Percentiles rank a stretch among this genome's conserved stretches.
These are phyloP conservation scores for Cephus cinctus DNA, from an alignment of 1,140 invertebrate species.

Conservation along the genomic window DNA sequence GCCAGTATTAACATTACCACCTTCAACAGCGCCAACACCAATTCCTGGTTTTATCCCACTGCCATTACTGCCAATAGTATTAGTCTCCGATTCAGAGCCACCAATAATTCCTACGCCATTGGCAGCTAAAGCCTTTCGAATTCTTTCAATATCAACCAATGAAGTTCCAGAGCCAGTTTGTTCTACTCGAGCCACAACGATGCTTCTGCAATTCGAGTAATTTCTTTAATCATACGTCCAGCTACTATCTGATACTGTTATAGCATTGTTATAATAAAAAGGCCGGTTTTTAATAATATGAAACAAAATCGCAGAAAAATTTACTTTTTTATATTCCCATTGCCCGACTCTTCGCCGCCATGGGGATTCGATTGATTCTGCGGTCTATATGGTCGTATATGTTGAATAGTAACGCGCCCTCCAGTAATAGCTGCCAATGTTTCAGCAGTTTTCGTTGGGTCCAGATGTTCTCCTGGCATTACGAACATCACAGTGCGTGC, in stretches of 20 bases:
- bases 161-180: constrained; percentile 40
- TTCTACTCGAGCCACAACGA: constrained; percentile 65
- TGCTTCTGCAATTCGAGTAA: constrained; percentile 63
- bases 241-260: no score
- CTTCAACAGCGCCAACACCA: neutral
- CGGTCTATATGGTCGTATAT: constrained; percentile 68
- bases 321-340: constrained; percentile 35
- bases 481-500: constrained; percentile 73
- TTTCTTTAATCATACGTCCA: no score
- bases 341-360: constrained; percentile 6
- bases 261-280: no score
- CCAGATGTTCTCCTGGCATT: constrained; percentile 70
- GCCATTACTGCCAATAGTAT: neutral
- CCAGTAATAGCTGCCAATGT: constrained; percentile 75
- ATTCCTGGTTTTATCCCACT: neutral
- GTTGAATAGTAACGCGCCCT: constrained; percentile 70
- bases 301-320: no score
- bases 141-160: constrained; percentile 51
- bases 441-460: constrained; percentile 69
- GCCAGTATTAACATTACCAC: neutral
- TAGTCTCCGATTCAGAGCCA: constrained; percentile 13
- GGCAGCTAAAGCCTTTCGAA: constrained; percentile 63
- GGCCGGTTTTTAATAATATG: no score
- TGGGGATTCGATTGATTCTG: constrained; percentile 23
- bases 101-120: constrained; percentile 56